Base-by-base conservation (phyloP, 2,797 vertebrate genomes). In the Moxostoma hubbsi region DNA sequence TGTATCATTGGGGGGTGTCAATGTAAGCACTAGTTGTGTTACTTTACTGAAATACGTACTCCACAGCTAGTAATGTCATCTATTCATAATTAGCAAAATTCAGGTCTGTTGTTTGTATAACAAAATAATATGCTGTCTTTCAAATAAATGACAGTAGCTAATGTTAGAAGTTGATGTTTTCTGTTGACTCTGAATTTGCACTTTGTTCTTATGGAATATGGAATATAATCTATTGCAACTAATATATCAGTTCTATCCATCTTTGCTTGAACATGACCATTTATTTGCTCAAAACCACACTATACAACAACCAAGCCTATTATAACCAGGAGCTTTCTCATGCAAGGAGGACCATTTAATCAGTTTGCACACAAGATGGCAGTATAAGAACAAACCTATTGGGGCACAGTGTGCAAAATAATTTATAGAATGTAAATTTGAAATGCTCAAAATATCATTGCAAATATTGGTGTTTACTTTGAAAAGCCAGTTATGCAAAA, bases 141-240 rank as follows among this genome's bases (percentile, higher is more conserved):
- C 64, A 77, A 88, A 89, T 89, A 88, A 91, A 92, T 85, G 68
- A 86, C 88, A 81, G 85, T 86, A 85, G 84, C 81, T 85, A 87
- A 89, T 55, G 50, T 45, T 68, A 72, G 15, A 75, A 46, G 9
- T 57, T 55, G 45, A 10, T 10, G 6, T 66, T 16, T 50, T 15
- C 2, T 45, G 24, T 16, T 67, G 57, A 11, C 2, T 51, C 9
- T 10, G 46, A 45, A 8, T 77, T 59, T 50, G 1, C 10, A 9
- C 3, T 45, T 69, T 43, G 11, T 70, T 0, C 8, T 61, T 47
- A 59, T 24, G 24, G 24, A 24, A 8, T 15, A 11, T 70, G 1
- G 2, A n/a, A 6, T 70, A 15, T 70, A 2, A 7, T 55, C 0
- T 72, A 9, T 58, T 16, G 6, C 6, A 2, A 46, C n/a, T 70